Evolutionary conservation across 35 echinoderm and acorn worm genomes (phyloP).

Genomic region (Apostichopus japonicus): DNA sequence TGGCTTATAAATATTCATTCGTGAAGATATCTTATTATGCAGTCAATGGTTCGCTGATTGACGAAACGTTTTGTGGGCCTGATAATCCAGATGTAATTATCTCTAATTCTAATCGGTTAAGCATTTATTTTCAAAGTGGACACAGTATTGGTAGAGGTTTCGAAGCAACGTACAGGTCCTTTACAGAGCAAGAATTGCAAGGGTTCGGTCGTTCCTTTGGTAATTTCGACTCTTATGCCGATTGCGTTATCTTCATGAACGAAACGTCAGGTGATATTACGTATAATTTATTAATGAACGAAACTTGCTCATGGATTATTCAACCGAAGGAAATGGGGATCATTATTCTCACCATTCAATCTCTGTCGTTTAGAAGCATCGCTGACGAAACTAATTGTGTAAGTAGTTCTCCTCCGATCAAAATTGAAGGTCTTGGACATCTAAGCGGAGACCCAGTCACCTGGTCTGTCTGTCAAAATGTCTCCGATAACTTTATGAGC

Average conservation of each 20-base stretch:
- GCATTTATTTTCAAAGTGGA: slow-evolving; percentile 50
- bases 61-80: slow-evolving; percentile 37
- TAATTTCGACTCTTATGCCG: not conserved
- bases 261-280: slow-evolving; percentile 35
- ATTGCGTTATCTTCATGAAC: slow-evolving; percentile 3
- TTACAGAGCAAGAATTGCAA: not conserved
- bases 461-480: not conserved
- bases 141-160: slow-evolving; percentile 27
- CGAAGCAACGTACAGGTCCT: not conserved
- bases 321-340: not conserved
- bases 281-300: not conserved
- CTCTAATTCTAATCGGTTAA: slow-evolving; percentile 23
- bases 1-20: slow-evolving; percentile 44
- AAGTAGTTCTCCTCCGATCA: not conserved
- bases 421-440: not conserved
- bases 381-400: not conserved
- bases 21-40: slow-evolving; percentile 44
- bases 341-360: not conserved
- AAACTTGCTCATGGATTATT: slow-evolving; percentile 17
- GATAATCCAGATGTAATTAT: not conserved
- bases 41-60: not conserved
- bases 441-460: not conserved
- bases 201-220: slow-evolving; percentile 28
- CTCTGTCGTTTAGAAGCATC: not conserved
- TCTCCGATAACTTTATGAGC: not conserved